These are phyloP conservation scores for Epirrhoe alternata DNA, from an alignment of 2,888 invertebrate genomes.

Conservation along the genomic window DNA sequence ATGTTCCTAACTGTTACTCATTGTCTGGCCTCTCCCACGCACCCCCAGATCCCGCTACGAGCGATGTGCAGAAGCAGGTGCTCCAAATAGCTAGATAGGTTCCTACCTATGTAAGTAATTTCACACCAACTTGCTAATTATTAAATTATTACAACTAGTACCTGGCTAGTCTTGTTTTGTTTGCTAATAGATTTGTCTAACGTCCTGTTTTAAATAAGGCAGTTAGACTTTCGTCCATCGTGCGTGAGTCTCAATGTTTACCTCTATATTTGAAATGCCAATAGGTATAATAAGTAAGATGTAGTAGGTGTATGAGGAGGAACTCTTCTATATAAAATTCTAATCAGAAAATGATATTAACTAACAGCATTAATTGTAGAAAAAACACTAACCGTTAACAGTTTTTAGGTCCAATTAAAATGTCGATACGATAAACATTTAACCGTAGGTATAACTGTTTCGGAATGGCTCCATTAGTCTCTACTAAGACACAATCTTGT, in stretches of 20 bases:
- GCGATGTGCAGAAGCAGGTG: conserved; percentile 43
- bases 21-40: conserved; percentile 44
- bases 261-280: too few relatives aligned
- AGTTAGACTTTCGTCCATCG: too few relatives aligned
- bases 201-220: too few relatives aligned
- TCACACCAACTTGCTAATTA: conserved; percentile 52
- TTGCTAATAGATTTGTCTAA: background rate
- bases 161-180: background rate
- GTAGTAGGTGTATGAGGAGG: too few relatives aligned
- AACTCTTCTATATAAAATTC: background rate
- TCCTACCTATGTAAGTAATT: conserved; percentile 30
- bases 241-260: too few relatives aligned
- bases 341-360: background rate
- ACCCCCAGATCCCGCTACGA: conserved; percentile 40
- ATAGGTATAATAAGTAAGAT: too few relatives aligned
- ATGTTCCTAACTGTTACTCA: conserved; percentile 39
- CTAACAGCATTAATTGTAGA: conserved; percentile 15
- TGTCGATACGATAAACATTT: conserved; percentile 33
- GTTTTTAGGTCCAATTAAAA: conserved; percentile 47
- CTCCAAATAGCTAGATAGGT: conserved; percentile 34
- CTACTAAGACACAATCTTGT: conserved; percentile 28
- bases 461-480: conserved; percentile 41
- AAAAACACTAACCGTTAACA: conserved; percentile 36
- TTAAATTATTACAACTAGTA: conserved; percentile 35
- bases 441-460: conserved; percentile 35